A percentile compares a stretch with the other conserved stretches of the same genome.
Evolutionary conservation across 1,140 invertebrate genomes (phyloP).

Genomic region (Drosophila triauraria): DNA sequence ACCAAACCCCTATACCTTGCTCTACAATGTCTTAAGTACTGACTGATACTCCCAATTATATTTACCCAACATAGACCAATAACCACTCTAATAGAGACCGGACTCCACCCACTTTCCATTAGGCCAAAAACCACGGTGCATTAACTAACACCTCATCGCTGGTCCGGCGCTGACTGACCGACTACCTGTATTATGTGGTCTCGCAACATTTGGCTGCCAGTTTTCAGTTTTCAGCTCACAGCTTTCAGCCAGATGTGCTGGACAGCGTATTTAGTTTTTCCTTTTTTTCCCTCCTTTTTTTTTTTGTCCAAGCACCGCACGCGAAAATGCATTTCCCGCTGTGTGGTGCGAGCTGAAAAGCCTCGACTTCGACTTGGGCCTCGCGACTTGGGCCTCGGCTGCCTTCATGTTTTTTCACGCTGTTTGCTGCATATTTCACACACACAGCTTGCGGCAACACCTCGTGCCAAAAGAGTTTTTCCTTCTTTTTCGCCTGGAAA

Average conservation of each 20-base stretch:
- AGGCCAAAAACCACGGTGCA: slow-evolving; percentile 27
- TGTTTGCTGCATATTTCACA: slow-evolving; percentile 81
- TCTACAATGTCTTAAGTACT: not conserved
- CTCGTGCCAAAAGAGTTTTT: slow-evolving; percentile 51
- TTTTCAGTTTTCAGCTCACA: slow-evolving; percentile 39
- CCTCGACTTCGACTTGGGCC: slow-evolving; percentile 7
- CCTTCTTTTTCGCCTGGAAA: slow-evolving; percentile 56
- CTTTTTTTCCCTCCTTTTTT: not conserved
- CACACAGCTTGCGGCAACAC: slow-evolving; percentile 81
- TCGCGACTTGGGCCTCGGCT: slow-evolving; percentile 21
- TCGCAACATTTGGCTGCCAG: slow-evolving; percentile 42
- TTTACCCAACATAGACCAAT: not conserved
- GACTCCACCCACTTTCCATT: not conserved
- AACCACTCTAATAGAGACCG: not conserved
- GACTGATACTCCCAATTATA: not conserved
- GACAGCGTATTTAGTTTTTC: slow-evolving; percentile 6
- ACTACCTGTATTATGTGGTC: slow-evolving; percentile 75
- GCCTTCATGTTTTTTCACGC: slow-evolving; percentile 81
- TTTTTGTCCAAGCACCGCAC: slow-evolving; percentile 48
- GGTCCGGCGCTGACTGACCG: slow-evolving; percentile 48
- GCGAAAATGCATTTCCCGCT: slow-evolving; percentile 80
- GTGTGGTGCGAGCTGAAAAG: slow-evolving; percentile 56
- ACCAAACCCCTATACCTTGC: too few relatives aligned
- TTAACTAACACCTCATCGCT: slow-evolving; percentile 51
- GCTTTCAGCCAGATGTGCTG: slow-evolving; percentile 45